Conservation (phyloP, 2,888 invertebrate genomes). For the Mesorhabditis sp. region DNA sequence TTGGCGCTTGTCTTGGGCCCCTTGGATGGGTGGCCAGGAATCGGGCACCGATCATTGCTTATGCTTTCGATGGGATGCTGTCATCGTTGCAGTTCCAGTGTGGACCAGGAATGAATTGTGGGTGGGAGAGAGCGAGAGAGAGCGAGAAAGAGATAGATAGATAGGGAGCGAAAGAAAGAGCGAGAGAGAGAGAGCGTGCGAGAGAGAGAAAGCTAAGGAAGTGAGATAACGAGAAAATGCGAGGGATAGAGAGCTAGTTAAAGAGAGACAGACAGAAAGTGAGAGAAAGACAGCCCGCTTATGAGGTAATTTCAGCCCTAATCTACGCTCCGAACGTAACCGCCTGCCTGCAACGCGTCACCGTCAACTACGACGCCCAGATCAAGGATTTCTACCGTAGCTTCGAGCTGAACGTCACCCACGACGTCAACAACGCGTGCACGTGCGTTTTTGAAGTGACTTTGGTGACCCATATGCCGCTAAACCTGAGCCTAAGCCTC, state of each 20-base stretch:
- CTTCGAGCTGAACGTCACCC: conserved; percentile 8
- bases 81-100: not conserved
- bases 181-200: too few relatives aligned
- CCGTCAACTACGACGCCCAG: not conserved
- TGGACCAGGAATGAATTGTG: not conserved
- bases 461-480: too few relatives aligned
- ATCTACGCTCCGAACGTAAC: not conserved
- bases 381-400: conserved; percentile 4
- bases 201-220: too few relatives aligned
- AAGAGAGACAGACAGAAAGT: not conserved
- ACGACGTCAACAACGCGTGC: not conserved
- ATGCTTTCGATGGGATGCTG: not conserved
- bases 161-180: too few relatives aligned
- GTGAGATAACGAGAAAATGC: not conserved
- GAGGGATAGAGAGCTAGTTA: not conserved
- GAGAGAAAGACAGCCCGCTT: not conserved
- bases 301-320: not conserved
- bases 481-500: too few relatives aligned
- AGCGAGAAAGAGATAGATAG: too few relatives aligned
- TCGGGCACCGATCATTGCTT: not conserved
- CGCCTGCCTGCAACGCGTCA: not conserved
- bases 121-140: not conserved
- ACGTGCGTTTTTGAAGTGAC: conserved; percentile 2
- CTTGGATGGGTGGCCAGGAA: not conserved
- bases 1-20: not conserved